Evolutionary conservation across 2,797 vertebrate species (phyloP), one percentile per base, ranked within the genome.

Genomic region (Helicolenus hilgendorfi): DNA sequence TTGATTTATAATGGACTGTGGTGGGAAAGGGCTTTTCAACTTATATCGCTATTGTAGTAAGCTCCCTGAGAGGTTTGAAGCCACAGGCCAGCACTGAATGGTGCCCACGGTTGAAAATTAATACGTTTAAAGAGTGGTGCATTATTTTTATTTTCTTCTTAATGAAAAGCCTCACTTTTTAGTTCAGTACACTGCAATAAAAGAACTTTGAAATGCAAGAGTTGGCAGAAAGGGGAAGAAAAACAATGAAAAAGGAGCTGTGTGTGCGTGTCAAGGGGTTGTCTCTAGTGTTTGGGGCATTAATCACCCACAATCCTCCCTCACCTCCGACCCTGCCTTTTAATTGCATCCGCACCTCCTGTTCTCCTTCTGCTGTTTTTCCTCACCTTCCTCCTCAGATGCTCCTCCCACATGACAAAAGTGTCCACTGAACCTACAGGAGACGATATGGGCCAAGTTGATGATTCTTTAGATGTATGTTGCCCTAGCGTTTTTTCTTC

Each of bases 271-370:
- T 89, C 81, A 80, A 64, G 88, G 53, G 35, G 24, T 76, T 73
- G 24, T 79, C 93, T 86, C 70, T 3, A 7, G 59, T 72, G 53
- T 82, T 69, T n/a, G 36, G 87, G 73, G 81, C 87, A 88, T 96
- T 95, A 91, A 95, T 95, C 85, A 87, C 60, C 53, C 74, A 53
- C 79, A 73, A 29, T 78, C 69, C 72, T 75, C 73, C 31, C 62
- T 82, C 53, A 90, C 87, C 93, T 77, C 79, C 94, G 92, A 94
- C 90, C 88, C 58, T 45, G n/a, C 36, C 81, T 91, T 95, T 95
- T 96, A 94, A 96, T 96, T 95, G 79, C 91, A 83, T 93, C 84
- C 53, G n/a, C 81, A 74, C 81, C 63, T 90, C 78, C 82, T 70
- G 69, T 88, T 83, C 77, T 63, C 70, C 31, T 78, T 53, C 71